Base-by-base conservation (phyloP, 30 jellyfish, hydroid and myxozoan species). In the Chrysaora quinquecirrha region DNA sequence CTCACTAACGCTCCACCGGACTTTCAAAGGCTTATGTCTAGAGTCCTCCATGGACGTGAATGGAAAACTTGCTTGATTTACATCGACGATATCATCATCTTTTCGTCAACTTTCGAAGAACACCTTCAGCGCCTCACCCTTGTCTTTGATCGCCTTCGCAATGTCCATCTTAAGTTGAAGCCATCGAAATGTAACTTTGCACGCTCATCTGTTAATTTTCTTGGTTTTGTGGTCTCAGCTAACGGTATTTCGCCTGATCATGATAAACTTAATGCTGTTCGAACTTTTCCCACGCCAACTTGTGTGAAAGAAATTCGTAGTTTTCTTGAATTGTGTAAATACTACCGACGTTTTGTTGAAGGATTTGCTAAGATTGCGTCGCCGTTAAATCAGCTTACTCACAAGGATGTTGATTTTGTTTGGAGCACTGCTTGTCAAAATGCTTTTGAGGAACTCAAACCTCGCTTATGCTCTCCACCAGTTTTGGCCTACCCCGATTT, bases 41-140 rank as follows among this genome's bases (percentile, higher is more conserved):
- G 49, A 11, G 54, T 84, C n/a, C 80, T 84, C 0, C 83, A 31
- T 33, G 74, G 90, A 6, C 70, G 46, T n/a, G 67, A 82, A 3
- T 52, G 90, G 78, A 73, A 73, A 58, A 74, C 28, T 93, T 74
- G 47, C 93, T 74, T 38, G 35, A 52, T 30, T 74, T n/a, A n/a
- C n/a, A n/a, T n/a, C n/a, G n/a, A n/a, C n/a, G n/a, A n/a, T n/a
- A n/a, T n/a, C n/a, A n/a, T 75, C 30, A 76, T 84, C 21, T 84
- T 84, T 27, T n/a, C 49, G 20, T 52, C 84, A 32, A 16, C 87
- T n/a, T 67, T 75, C 22, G 71, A 48, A 6, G 88, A 78, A 25
- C 96, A 85, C 34, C 48, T 85, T 1, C 1, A 34, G 2, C 78
- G 84, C 33, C 71, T 85, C 3, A 19, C 27, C 18, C 31, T 52